These are phyloP conservation scores for Papilio polytes DNA, from an alignment of 1,140 invertebrate species.

Conservation along the genomic window DNA sequence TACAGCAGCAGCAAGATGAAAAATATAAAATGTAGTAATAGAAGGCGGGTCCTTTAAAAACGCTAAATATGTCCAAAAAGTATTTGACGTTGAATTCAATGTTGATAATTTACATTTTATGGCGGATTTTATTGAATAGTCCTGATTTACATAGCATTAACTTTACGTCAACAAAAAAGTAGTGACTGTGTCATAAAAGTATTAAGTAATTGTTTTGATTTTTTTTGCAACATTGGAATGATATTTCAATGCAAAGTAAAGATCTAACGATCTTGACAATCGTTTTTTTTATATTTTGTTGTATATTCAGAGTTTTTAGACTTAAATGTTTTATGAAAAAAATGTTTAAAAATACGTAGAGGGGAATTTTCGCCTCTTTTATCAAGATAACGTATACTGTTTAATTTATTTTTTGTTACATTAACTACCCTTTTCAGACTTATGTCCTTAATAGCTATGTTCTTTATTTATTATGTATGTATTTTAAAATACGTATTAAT, in stretches of 20 bases:
- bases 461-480: background rate
- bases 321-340: background rate
- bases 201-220: background rate
- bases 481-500: background rate
- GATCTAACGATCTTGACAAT: background rate
- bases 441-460: background rate
- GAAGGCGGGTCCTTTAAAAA: slow-evolving; percentile 42
- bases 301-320: background rate
- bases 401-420: background rate
- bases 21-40: background rate
- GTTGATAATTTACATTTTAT: slow-evolving; percentile 41
- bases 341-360: background rate
- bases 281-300: background rate
- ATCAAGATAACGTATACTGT: background rate
- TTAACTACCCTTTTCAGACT: background rate
- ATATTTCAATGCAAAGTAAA: background rate
- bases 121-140: slow-evolving; percentile 3
- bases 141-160: background rate
- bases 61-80: background rate
- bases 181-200: background rate
- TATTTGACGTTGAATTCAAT: background rate
- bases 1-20: slow-evolving; percentile 32
- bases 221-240: background rate
- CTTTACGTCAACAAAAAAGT: background rate
- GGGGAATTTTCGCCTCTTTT: background rate